phyloP scores from a whole-genome alignment of 2,797 vertebrate species.

The Poecilia gillii region DNA sequence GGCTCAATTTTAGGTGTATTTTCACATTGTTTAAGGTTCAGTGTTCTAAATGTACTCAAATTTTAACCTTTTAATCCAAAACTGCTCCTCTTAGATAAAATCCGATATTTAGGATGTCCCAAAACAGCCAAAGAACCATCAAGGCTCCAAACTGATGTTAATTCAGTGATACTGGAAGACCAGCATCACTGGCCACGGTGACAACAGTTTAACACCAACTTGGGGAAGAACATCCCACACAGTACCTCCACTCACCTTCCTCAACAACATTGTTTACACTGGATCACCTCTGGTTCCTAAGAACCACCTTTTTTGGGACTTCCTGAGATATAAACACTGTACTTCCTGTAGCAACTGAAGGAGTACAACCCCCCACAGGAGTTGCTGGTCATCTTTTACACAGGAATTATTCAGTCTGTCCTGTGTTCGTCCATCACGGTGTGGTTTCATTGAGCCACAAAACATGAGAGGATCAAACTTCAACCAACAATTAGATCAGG shows the following conservation, averaged over 20 bases:
- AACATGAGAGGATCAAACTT: not conserved
- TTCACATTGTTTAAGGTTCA: not conserved
- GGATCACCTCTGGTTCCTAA: not conserved
- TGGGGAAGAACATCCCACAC: not conserved
- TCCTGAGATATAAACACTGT: not conserved
- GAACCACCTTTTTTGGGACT: not conserved
- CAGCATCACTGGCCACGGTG: not conserved
- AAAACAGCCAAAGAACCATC: not conserved
- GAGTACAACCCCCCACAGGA: not conserved
- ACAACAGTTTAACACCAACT: not conserved
- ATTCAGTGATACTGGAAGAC: not conserved
- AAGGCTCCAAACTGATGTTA: not conserved
- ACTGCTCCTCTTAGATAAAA: not conserved
- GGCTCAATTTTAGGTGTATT: not conserved
- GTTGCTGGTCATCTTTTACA: not conserved
- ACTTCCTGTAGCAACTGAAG: not conserved
- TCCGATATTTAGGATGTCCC: not conserved
- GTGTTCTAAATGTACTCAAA: not conserved
- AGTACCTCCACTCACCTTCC: not conserved
- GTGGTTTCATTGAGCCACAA: not conserved
- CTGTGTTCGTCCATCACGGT: not conserved
- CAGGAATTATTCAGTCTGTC: not conserved
- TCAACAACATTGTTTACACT: not conserved
- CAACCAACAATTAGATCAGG: not conserved
- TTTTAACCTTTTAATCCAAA: not conserved